These are phyloP conservation scores for Artibeus lituratus DNA, from an alignment of 2,797 vertebrate genomes.

Conservation along the genomic window DNA sequence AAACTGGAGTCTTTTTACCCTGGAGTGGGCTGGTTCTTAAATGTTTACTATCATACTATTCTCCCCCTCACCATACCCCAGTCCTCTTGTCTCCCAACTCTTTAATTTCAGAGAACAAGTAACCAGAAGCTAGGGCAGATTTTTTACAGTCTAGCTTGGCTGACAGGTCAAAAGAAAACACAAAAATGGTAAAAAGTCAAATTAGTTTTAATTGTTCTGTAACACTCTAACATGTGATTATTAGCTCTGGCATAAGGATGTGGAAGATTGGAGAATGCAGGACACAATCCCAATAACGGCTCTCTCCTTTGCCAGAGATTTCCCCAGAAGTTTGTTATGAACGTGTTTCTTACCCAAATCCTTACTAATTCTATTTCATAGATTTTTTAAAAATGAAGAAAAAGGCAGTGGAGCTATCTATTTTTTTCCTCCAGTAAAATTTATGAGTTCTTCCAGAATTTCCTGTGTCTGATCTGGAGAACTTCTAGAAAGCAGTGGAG, in stretches of 20 bases:
- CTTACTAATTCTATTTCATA: neutral
- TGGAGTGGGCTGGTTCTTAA: neutral
- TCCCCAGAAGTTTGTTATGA: neutral
- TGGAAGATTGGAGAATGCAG: constrained; percentile 11
- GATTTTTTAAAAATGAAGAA: neutral
- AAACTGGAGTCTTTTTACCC: neutral
- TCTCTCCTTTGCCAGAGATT: neutral
- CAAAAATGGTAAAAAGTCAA: constrained; percentile 41
- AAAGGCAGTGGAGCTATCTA: neutral
- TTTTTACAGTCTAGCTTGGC: neutral
- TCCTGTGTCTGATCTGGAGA: neutral
- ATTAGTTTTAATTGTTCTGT: constrained; percentile 64
- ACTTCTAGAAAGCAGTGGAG: neutral
- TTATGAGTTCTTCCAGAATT: neutral
- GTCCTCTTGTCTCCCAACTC: neutral
- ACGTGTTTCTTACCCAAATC: neutral
- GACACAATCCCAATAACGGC: neutral
- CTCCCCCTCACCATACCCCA: neutral
- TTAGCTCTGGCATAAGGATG: constrained; percentile 5
- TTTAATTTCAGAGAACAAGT: neutral
- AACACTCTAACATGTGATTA: constrained; percentile 7
- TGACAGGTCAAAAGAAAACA: constrained; percentile 9
- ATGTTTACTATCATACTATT: neutral
- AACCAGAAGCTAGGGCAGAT: neutral
- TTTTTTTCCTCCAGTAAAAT: neutral